Evolutionary conservation across 2,888 invertebrate species (phyloP).

Genomic region (Erpobdella octoculata): DNA sequence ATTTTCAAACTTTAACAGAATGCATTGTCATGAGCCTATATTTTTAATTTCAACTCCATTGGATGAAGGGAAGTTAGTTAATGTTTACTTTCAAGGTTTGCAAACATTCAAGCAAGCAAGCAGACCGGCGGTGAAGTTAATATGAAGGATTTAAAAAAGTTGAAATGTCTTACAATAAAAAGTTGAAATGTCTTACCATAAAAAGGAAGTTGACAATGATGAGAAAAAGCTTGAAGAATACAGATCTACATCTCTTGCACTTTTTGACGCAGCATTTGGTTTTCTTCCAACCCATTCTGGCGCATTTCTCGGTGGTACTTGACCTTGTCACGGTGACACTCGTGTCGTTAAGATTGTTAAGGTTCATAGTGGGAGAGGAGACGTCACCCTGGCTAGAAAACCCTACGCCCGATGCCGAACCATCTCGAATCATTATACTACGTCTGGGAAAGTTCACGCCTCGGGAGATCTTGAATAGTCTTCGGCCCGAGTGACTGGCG

Average conservation of each 20-base stretch:
- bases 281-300: conserved; percentile 13
- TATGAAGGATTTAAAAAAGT: no score
- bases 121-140: no score
- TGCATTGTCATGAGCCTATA: no score
- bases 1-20: no score
- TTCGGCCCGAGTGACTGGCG: conserved; percentile 14
- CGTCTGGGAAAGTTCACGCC: background rate
- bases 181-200: conserved; percentile 24
- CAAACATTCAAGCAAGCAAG: no score
- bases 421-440: background rate
- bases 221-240: conserved; percentile 26
- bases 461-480: conserved; percentile 12
- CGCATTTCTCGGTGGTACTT: background rate
- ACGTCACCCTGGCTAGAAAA: background rate
- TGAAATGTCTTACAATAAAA: background rate
- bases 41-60: no score
- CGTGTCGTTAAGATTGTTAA: conserved; percentile 1
- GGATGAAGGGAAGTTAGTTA: no score
- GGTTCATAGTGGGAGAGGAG: background rate
- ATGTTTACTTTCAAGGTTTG: no score
- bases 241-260: conserved; percentile 25
- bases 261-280: conserved; percentile 20
- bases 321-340: background rate
- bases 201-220: conserved; percentile 29
- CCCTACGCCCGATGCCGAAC: background rate